Evolutionary conservation across 2,113 vertebrate genomes (phyloP), one percentile per base, ranked within the genome.

Genomic region (Thermophis baileyi): DNA sequence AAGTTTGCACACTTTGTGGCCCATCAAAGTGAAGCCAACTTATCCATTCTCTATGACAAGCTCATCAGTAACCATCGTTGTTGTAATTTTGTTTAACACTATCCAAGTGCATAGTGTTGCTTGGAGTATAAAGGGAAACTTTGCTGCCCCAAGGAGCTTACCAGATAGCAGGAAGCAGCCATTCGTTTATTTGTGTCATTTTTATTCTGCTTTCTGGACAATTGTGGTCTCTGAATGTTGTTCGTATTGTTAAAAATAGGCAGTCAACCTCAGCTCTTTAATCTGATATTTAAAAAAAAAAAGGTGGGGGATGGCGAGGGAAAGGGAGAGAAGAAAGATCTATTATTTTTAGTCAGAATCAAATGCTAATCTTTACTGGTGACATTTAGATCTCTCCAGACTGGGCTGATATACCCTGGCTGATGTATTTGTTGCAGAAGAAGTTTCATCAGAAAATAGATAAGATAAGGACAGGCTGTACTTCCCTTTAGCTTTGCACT

Each of bases 41-140:
- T 50, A 90, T 53, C 49, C 22, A 47, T 46, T 53, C 55, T 89
- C 35, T 46, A 89, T 85, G 88, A 30, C 60, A 89, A 44, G 25
- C 10, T 49, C 27, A 40, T 85, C 44, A 85, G 40, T 46, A 12
- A 16, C 3, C 3, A 10, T 40, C 27, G 9, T n/a, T 95, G 88
- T 94, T 93, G 94, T 93, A 86, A 93, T 81, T 92, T 46, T 35
- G 1, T 81, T 40, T 44, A 44, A 40, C 35, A 9, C 35, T 22
- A 81, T 20, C 35, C 74, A 81, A 81, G 90, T 60, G 25, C 18
- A 69, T 88, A 89, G 57, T 46, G 91, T 93, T 95, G 49, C 30
- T 51, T 46, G 5, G 27, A 20, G 16, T 51, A 20, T 51, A 51
- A 88, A 51, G 30, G 50, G 87, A 25, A 53, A 55, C 10, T 30